phyloP scores from a whole-genome alignment of 2,797 vertebrate genomes.

The Phoeniculus purpureus region DNA sequence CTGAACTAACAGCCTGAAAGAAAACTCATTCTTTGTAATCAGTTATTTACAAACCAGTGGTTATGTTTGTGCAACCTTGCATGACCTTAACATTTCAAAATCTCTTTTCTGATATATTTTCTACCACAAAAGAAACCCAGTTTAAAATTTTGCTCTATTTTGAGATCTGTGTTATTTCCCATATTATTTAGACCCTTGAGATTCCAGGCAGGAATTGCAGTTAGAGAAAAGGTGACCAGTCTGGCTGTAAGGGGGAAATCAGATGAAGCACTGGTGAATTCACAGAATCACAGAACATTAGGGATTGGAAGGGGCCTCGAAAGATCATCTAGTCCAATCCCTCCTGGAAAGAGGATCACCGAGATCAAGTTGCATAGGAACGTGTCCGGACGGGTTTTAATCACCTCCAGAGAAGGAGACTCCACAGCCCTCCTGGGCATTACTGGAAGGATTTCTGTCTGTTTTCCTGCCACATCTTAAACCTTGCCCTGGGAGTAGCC shows the following conservation, averaged over 20 bases:
- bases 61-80: not conserved
- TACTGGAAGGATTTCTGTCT: not conserved
- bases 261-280: not conserved
- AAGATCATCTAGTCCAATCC: no score
- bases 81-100: not conserved
- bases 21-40: slow-evolving; percentile 30
- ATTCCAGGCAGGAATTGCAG: not conserved
- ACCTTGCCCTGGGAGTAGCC: not conserved
- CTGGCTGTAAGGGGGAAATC: not conserved
- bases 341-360: no score
- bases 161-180: not conserved
- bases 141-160: not conserved
- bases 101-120: not conserved
- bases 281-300: no score
- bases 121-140: not conserved
- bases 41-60: slow-evolving; percentile 28
- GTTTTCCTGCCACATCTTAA: not conserved
- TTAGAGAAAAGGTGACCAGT: not conserved
- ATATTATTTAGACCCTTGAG: not conserved
- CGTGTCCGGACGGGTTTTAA: no score
- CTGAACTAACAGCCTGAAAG: slow-evolving; percentile 34
- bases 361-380: no score
- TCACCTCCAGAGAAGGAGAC: no score
- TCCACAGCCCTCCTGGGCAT: not conserved
- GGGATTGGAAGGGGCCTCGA: no score